phyloP scores from a whole-genome alignment of 2,888 invertebrate genomes.

The Thymelicus sylvestris region DNA sequence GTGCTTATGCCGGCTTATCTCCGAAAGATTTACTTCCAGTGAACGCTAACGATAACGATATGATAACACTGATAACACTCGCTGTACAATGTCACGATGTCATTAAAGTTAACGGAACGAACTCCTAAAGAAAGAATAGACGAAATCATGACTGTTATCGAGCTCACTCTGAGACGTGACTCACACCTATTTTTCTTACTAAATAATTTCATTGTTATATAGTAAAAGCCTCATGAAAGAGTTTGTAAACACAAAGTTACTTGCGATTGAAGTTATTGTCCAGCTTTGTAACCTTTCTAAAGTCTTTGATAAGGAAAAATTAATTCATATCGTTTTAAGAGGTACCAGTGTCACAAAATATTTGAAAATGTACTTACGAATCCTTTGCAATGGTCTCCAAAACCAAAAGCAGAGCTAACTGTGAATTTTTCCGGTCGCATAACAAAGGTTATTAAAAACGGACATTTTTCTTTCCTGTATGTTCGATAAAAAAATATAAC shows the following conservation, averaged over 20 bases:
- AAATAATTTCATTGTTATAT: constrained; percentile 8
- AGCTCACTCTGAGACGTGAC: constrained; percentile 3
- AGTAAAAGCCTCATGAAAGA: not conserved
- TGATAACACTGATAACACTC: constrained; percentile 35
- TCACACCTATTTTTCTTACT: constrained; percentile 12
- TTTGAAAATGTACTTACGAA: too few species aligned
- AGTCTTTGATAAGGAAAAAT: too few species aligned
- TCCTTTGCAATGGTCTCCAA: too few species aligned
- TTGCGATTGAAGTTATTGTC: not conserved
- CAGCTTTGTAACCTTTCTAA: not conserved
- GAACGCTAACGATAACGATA: constrained; percentile 30
- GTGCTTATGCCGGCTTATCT: constrained; percentile 33
- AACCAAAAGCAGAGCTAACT: too few species aligned
- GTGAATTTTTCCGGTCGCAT: too few species aligned
- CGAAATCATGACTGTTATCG: constrained; percentile 10
- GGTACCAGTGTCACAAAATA: too few species aligned
- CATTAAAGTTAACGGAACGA: constrained; percentile 33
- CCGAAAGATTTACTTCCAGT: constrained; percentile 34
- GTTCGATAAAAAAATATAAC: too few species aligned
- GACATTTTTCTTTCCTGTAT: too few species aligned
- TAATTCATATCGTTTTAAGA: too few species aligned
- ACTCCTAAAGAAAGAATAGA: constrained; percentile 18
- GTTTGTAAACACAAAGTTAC: constrained; percentile 4
- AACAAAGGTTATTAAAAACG: too few species aligned
- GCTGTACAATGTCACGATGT: constrained; percentile 33